These are phyloP conservation scores for Erebia palarica DNA, from an alignment of 2,888 invertebrate species.

Conservation along the genomic window DNA sequence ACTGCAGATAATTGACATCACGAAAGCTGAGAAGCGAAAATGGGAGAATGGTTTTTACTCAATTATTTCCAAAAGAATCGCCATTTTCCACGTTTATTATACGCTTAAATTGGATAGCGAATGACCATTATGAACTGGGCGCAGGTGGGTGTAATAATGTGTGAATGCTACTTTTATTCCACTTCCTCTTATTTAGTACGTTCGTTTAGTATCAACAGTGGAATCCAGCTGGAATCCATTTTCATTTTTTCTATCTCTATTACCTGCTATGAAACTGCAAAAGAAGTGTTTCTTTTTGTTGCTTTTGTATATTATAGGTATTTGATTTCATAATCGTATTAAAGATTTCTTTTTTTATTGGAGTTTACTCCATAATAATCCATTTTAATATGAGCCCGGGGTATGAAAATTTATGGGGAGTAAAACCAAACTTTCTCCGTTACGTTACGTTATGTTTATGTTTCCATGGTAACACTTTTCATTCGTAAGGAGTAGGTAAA, in stretches of 20 bases:
- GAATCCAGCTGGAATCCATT: neutral
- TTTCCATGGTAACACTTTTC: too few species aligned
- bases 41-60: constrained; percentile 27
- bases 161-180: constrained; percentile 21
- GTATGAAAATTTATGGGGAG: too few species aligned
- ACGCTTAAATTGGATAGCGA: constrained; percentile 29
- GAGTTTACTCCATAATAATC: too few species aligned
- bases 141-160: constrained; percentile 27
- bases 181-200: neutral
- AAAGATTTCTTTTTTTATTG: too few species aligned
- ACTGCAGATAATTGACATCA: constrained; percentile 26
- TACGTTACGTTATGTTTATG: too few species aligned
- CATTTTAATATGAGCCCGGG: too few species aligned
- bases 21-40: constrained; percentile 20
- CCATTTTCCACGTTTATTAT: constrained; percentile 25
- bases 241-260: constrained; percentile 1
- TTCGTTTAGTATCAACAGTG: constrained; percentile 7
- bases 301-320: neutral
- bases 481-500: too few species aligned
- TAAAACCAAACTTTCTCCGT: too few species aligned
- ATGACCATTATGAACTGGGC: constrained; percentile 26
- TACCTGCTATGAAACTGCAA: neutral
- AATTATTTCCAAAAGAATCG: constrained; percentile 30
- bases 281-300: neutral
- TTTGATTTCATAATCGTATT: neutral